phyloP scores from a whole-genome alignment of 92 coral and sea anemone genomes.

The Paramuricea clavata region DNA sequence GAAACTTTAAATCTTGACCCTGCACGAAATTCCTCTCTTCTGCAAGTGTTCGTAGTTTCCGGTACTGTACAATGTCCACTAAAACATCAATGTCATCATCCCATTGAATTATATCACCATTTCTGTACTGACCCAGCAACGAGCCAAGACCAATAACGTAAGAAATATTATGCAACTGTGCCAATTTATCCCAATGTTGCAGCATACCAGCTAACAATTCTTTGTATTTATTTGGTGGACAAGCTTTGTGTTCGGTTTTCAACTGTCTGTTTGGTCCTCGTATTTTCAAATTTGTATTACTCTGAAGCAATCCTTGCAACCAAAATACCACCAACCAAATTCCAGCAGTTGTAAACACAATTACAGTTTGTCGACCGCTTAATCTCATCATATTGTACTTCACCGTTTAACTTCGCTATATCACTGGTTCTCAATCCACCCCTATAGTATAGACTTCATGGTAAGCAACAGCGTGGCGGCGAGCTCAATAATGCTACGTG shows the following conservation, averaged over 20 bases:
- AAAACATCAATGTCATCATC: slow-evolving; percentile 17
- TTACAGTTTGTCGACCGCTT: no score
- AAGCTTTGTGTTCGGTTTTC: not conserved
- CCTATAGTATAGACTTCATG: no score
- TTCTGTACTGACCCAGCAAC: slow-evolving; percentile 5
- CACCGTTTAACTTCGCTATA: no score
- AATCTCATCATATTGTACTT: no score
- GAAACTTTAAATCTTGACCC: slow-evolving; percentile 7
- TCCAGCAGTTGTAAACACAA: no score
- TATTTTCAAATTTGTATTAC: no score
- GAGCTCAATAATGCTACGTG: no score
- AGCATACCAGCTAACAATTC: not conserved
- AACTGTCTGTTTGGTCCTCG: no score
- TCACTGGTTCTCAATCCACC: no score
- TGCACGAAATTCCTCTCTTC: slow-evolving; percentile 12
- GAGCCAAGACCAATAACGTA: slow-evolving; percentile 23
- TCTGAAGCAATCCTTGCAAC: no score
- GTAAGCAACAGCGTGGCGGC: no score
- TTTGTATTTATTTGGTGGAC: not conserved
- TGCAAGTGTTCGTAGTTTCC: not conserved
- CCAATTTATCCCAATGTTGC: not conserved
- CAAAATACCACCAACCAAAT: no score
- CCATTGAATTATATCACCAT: slow-evolving; percentile 17
- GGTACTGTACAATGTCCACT: not conserved
- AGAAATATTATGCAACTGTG: not conserved